These are phyloP conservation scores for Drosophila aff. DNA, from an alignment of 1,140 invertebrate genomes.

Conservation along the genomic window DNA sequence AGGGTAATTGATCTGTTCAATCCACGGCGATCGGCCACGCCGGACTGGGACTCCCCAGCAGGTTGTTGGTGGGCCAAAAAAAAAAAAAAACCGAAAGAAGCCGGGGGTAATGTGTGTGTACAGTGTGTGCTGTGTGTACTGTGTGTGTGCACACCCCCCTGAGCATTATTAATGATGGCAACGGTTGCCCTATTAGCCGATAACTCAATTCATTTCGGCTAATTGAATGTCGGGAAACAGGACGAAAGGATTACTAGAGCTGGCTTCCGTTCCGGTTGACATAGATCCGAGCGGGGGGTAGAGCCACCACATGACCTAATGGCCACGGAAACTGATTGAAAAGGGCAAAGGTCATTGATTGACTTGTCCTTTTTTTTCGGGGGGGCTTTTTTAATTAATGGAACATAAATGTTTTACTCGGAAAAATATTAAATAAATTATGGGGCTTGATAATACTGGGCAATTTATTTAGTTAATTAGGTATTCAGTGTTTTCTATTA, in stretches of 20 bases:
- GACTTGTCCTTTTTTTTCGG: background rate
- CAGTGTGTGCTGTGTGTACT: background rate
- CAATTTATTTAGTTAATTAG: too few species aligned
- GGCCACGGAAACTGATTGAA: background rate
- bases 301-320: conserved; percentile 7
- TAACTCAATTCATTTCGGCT: conserved; percentile 78
- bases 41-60: conserved; percentile 69
- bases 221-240: conserved; percentile 58
- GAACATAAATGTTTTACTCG: background rate
- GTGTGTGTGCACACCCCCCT: conserved; percentile 6
- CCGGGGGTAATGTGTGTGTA: background rate
- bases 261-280: conserved; percentile 28
- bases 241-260: conserved; percentile 42
- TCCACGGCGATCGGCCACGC: conserved; percentile 65
- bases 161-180: conserved; percentile 79
- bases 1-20: conserved; percentile 79
- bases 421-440: conserved; percentile 2
- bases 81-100: background rate
- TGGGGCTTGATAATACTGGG: too few species aligned
- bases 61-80: conserved; percentile 12
- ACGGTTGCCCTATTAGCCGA: conserved; percentile 68
- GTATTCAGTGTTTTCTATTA: too few species aligned
- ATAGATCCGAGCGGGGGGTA: background rate
- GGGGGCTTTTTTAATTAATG: background rate
- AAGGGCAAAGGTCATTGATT: conserved; percentile 14